Evolutionary conservation across 2,888 invertebrate species (phyloP), one percentile per base, ranked within the genome.

Genomic region (Plagodis dolabraria): DNA sequence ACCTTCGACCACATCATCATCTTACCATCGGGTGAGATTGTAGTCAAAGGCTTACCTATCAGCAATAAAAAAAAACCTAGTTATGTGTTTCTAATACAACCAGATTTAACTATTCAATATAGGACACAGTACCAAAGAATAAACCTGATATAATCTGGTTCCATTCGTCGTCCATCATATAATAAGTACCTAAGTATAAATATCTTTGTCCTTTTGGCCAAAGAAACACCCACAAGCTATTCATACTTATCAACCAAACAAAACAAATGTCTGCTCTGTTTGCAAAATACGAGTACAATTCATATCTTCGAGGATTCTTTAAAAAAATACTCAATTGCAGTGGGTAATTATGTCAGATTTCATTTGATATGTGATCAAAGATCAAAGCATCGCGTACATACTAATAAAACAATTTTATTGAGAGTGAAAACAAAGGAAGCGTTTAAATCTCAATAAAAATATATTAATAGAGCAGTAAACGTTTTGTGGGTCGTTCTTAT

Each of bases 391-490:
- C 61, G 68, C 73, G 63, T 70, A 71, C 70, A 70, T 68, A 70
- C 76, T 75, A 78, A 74, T 83, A 80, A 82, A 84, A 79, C 76
- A 62, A 77, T 82, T 88, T 85, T 83, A 88, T 84, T 79, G 76
- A 73, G 75, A 75, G 71, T 74, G 78, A 80, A 88, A 86, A 87
- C 86, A 87, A 88, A 86, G 81, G 82, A 79, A 86, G 79, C 85
- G 76, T 85, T 89, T 86, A 86, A 85, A 77, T 76, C 74, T 73
- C 82, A 80, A 87, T 88, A 83, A 87, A 87, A 82, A 84, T 76
- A 85, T 60, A 64, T 87, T 87, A 85, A 86, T 87, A 86, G 86
- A 79, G 81, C 71, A 57, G 74, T 79, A 84, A 78, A 85, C 82
- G 71, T 81, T 80, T 79, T 77, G 80, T 79, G 79, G 70, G 73